Percentiles rank a stretch among this genome's conserved stretches.
These are phyloP conservation scores for Procambarus clarkii DNA, from an alignment of 1,140 invertebrate genomes.

Conservation along the genomic window DNA sequence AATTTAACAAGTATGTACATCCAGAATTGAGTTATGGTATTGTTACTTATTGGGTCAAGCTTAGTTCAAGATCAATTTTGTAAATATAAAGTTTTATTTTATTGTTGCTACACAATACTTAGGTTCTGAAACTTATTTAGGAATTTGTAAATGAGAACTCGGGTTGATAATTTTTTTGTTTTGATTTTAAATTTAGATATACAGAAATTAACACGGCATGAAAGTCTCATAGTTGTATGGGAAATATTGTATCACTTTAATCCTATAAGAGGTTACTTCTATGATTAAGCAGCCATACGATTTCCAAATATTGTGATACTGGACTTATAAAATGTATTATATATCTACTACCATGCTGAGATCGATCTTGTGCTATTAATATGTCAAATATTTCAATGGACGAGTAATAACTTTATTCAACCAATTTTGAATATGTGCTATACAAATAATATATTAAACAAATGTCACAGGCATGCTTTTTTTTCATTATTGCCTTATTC, in stretches of 20 bases:
- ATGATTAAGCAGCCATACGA: background rate
- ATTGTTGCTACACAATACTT: background rate
- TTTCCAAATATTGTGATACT: background rate
- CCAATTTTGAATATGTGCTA: background rate
- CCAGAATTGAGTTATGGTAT: background rate
- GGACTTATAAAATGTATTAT: background rate
- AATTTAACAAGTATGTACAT: background rate
- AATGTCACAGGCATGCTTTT: conserved; percentile 30
- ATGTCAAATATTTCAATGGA: background rate
- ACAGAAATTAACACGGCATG: background rate
- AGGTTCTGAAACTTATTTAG: background rate
- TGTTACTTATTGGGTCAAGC: background rate
- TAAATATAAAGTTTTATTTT: background rate
- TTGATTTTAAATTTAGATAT: background rate
- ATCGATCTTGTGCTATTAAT: background rate
- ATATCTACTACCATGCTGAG: background rate
- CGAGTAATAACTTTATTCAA: background rate
- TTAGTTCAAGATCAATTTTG: background rate
- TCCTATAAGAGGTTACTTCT: background rate
- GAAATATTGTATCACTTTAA: background rate
- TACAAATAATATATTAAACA: background rate
- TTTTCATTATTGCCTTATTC: background rate
- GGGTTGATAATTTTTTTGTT: background rate
- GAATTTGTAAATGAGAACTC: background rate
- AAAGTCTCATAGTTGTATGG: background rate